Percentiles rank a stretch among this genome's conserved stretches.
phyloP scores from a whole-genome alignment of 2,113 vertebrate species.

The human (Homo sapiens) region DNA sequence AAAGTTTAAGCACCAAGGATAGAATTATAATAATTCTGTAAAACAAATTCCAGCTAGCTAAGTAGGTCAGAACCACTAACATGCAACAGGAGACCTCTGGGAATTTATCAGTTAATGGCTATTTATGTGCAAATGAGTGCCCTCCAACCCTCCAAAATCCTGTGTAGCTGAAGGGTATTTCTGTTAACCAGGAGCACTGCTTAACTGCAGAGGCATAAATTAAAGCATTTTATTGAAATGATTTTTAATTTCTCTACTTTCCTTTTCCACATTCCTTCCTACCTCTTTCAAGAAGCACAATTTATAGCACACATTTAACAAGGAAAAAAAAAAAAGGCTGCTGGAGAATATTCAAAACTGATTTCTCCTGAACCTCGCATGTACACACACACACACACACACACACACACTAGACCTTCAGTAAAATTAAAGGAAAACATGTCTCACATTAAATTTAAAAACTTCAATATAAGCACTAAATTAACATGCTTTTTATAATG shows the following conservation, averaged over 20 bases:
- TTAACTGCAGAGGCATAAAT: constrained; percentile 90
- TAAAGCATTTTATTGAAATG: constrained; percentile 89
- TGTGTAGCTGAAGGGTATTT: constrained; percentile 94
- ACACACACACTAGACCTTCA: constrained; percentile 29
- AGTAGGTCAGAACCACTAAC: constrained; percentile 95
- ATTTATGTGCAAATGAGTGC: constrained; percentile 99
- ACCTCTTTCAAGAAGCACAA: constrained; percentile 78
- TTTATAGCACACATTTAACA: constrained; percentile 82
- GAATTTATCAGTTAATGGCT: constrained; percentile 93
- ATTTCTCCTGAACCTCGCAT: not conserved
- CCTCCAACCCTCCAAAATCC: constrained; percentile 93
- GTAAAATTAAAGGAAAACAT: constrained; percentile 45
- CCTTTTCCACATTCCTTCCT: constrained; percentile 66
- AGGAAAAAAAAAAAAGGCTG: constrained; percentile 67
- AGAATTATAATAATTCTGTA: constrained; percentile 96
- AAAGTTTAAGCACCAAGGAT: constrained; percentile 93
- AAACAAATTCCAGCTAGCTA: constrained; percentile 94
- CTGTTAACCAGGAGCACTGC: constrained; percentile 91
- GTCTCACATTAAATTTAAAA: constrained; percentile 54
- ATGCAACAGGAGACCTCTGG: constrained; percentile 91
- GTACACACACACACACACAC: too few relatives aligned
- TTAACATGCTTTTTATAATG: constrained; percentile 57
- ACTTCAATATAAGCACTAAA: constrained; percentile 40
- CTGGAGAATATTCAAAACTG: constrained; percentile 74
- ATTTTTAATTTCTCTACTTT: constrained; percentile 84